Evolutionary conservation across 2,888 invertebrate species (phyloP).

Genomic region (Drosophila paucipuncta): DNA sequence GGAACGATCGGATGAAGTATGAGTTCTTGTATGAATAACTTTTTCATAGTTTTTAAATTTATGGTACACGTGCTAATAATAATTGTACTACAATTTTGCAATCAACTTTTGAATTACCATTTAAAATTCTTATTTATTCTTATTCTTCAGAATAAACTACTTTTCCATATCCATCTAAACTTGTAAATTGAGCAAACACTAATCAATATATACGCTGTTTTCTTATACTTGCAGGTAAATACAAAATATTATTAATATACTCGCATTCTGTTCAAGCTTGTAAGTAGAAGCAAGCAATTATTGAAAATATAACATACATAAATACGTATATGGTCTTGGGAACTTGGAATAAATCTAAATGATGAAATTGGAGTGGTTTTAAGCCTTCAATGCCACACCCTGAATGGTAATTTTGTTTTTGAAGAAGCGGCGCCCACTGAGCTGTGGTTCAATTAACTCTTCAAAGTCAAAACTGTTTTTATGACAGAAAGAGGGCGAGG

Average conservation of each 20-base stretch:
- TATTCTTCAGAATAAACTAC: neutral
- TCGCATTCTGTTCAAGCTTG: slow-evolving; percentile 4
- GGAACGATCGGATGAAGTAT: neutral
- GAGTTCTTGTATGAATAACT: neutral
- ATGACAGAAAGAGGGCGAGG: slow-evolving; percentile 21
- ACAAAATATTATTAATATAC: neutral
- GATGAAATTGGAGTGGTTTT: neutral
- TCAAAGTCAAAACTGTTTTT: slow-evolving; percentile 34
- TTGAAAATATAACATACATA: slow-evolving; percentile 14
- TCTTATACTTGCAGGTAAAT: slow-evolving; percentile 56
- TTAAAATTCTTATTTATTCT: neutral
- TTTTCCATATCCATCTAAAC: neutral
- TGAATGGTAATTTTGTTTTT: neutral
- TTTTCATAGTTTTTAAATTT: neutral
- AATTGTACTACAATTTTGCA: neutral
- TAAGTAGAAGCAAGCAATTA: slow-evolving; percentile 36
- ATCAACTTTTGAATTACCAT: neutral
- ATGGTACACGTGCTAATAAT: neutral
- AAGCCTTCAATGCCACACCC: neutral
- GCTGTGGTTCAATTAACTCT: slow-evolving; percentile 60
- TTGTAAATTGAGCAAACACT: neutral
- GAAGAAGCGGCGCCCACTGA: neutral
- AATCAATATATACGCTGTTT: neutral
- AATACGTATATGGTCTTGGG: neutral
- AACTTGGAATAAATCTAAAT: too few species aligned